Evolutionary conservation across 2,797 vertebrate genomes (phyloP).

Genomic region (Coregonus ussuriensis): DNA sequence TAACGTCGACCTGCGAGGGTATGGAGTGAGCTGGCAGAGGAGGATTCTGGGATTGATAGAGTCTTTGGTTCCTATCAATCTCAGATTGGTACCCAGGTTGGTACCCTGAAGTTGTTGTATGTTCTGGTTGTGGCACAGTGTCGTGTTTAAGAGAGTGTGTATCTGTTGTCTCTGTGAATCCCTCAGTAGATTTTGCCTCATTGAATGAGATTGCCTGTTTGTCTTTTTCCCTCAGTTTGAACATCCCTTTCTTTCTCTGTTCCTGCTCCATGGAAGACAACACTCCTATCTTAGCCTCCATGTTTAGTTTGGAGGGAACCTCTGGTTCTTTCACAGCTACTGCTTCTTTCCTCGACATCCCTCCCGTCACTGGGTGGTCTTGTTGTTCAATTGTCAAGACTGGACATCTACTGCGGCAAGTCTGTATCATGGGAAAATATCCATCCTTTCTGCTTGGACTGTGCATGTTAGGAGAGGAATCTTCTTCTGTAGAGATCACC

Average conservation of each 20-base stretch:
- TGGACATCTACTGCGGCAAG: constrained; percentile 66
- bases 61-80: constrained; percentile 5
- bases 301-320: constrained; percentile 49
- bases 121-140: constrained; percentile 23
- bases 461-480: constrained; percentile 47
- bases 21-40: constrained; percentile 23
- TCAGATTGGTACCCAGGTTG: not conserved
- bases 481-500: constrained; percentile 74
- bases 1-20: constrained; percentile 14
- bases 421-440: constrained; percentile 71
- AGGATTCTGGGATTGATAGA: constrained; percentile 16
- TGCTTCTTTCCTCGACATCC: constrained; percentile 44
- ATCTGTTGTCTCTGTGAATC: constrained; percentile 14
- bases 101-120: not conserved
- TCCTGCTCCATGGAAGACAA: constrained; percentile 71
- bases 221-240: constrained; percentile 70
- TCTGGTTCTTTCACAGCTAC: constrained; percentile 55
- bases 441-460: constrained; percentile 71
- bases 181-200: constrained; percentile 39
- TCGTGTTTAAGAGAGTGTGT: constrained; percentile 25
- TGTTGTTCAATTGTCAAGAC: constrained; percentile 43
- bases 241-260: constrained; percentile 72
- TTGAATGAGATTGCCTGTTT: constrained; percentile 49
- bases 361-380: not conserved
- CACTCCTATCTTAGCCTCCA: constrained; percentile 59